Evolutionary conservation across 1,140 invertebrate genomes (phyloP).

Genomic region (Rhynchophorus ferrugineus): DNA sequence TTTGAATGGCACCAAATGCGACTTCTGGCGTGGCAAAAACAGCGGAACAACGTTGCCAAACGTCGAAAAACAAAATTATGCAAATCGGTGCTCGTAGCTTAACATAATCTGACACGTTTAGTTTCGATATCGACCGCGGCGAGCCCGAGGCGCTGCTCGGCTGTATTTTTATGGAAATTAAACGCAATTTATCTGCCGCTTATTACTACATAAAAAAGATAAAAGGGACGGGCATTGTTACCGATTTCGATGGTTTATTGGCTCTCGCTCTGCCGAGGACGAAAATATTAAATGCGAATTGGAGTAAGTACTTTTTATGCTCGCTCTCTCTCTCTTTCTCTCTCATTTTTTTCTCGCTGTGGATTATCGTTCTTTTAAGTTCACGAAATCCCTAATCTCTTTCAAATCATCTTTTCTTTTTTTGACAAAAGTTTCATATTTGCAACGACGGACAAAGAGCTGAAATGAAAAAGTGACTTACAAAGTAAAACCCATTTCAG

Average conservation of each 20-base stretch:
- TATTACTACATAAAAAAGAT: constrained; percentile 22
- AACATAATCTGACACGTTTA: constrained; percentile 23
- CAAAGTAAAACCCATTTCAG: too few relatives aligned
- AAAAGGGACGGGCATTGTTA: constrained; percentile 17
- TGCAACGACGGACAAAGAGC: too few relatives aligned
- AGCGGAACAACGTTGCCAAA: constrained; percentile 7
- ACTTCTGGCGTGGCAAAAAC: constrained; percentile 5
- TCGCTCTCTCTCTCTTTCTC: neutral
- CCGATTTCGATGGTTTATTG: constrained; percentile 19
- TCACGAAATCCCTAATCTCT: too few relatives aligned
- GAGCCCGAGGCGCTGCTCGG: constrained; percentile 3
- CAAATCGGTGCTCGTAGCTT: constrained; percentile 18
- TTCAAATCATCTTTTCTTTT: too few relatives aligned
- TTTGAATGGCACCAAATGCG: constrained; percentile 4
- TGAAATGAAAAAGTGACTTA: too few relatives aligned
- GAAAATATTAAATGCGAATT: constrained; percentile 17
- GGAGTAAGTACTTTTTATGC: neutral
- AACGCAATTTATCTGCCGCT: constrained; percentile 23
- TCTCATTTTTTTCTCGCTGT: too few relatives aligned
- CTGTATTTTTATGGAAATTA: constrained; percentile 25
- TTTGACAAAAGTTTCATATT: too few relatives aligned
- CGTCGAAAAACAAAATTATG: constrained; percentile 24
- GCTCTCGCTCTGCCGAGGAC: constrained; percentile 7
- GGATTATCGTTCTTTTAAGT: too few relatives aligned
- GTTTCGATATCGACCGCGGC: constrained; percentile 19